Evolutionary conservation across 2,797 vertebrate genomes (phyloP), one percentile per base, ranked within the genome.

Genomic region (Hozukius guyotensis): DNA sequence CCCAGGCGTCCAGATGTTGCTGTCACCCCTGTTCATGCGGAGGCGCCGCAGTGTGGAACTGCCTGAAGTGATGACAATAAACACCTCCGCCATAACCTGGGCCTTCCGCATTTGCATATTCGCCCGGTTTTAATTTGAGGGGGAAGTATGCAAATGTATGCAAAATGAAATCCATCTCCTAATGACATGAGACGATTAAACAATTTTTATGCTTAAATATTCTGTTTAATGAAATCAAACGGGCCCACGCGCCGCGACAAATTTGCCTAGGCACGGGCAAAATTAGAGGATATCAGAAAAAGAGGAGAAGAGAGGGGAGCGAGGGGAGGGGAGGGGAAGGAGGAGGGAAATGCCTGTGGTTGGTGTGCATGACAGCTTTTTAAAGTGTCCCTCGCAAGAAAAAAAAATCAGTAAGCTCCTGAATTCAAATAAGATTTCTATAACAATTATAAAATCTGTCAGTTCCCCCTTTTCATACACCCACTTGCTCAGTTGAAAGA

Each of bases 161-260:
- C 97, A 97, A 98, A 98, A 97, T 96, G 96, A 97, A 97, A 98
- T 97, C 97, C 97, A 97, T 98, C 97, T 97, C 96, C 95, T 97
- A 98, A 98, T 98, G 97, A 97, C 97, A 98, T 96, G 95, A 98
- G 96, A 96, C 97, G 97, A 99, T 99, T 98, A 98, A 98, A 97
- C 97, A 97, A 97, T 98, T 98, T 98, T 97, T 98, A 97, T 97
- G 97, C 97, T 98, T 97, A 98, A 98, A 98, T 98, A 98, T 98
- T 98, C 97, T 96, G 95, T 97, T 98, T 98, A 98, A 98, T 99
- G 97, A 97, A 98, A 98, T 99, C 97, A 98, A 98, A 98, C 96
- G 96, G 96, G 97, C 96, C 96, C 95, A 96, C 92, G 96, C 90
- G 78, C 96, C 94, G 94, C 95, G 95, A 97, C 97, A 97, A 97